These are phyloP conservation scores for Stegodyphus dumicola DNA, from an alignment of 1,140 invertebrate genomes.

Conservation along the genomic window DNA sequence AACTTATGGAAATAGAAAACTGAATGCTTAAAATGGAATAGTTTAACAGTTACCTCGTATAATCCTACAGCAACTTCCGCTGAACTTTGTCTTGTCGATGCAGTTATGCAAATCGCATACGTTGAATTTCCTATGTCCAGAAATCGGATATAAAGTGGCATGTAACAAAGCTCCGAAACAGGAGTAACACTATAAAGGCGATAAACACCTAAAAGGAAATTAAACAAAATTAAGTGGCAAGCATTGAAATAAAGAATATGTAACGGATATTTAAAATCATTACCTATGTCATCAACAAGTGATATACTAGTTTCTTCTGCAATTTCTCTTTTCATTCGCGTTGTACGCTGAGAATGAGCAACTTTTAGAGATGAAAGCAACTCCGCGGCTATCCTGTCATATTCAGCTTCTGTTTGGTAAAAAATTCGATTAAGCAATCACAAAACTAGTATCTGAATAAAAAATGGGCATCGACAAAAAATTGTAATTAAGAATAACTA, in stretches of 20 bases:
- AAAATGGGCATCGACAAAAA: neutral
- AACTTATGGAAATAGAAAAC: too few relatives aligned
- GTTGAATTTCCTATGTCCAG: slow-evolving; percentile 14
- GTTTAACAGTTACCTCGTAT: slow-evolving; percentile 9
- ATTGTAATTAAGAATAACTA: too few relatives aligned
- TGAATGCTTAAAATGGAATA: too few relatives aligned
- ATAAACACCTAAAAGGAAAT: slow-evolving; percentile 24
- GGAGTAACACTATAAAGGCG: slow-evolving; percentile 33
- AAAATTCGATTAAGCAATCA: neutral
- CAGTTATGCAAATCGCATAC: slow-evolving; percentile 23
- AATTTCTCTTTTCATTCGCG: slow-evolving; percentile 29
- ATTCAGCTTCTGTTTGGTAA: too few relatives aligned
- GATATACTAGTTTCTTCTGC: neutral
- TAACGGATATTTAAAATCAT: neutral
- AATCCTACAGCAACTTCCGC: slow-evolving; percentile 26
- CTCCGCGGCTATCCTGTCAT: slow-evolving; percentile 35
- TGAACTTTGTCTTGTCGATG: slow-evolving; percentile 1
- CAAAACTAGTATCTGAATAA: neutral
- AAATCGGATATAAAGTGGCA: slow-evolving; percentile 22
- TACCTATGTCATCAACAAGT: slow-evolving; percentile 31
- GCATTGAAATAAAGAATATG: neutral
- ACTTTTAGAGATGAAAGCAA: slow-evolving; percentile 9
- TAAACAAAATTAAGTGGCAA: neutral
- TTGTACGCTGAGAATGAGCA: slow-evolving; percentile 5
- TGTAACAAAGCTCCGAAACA: slow-evolving; percentile 30